Evolutionary conservation across 2,797 vertebrate genomes (phyloP).

Genomic region (Agapornis canus): DNA sequence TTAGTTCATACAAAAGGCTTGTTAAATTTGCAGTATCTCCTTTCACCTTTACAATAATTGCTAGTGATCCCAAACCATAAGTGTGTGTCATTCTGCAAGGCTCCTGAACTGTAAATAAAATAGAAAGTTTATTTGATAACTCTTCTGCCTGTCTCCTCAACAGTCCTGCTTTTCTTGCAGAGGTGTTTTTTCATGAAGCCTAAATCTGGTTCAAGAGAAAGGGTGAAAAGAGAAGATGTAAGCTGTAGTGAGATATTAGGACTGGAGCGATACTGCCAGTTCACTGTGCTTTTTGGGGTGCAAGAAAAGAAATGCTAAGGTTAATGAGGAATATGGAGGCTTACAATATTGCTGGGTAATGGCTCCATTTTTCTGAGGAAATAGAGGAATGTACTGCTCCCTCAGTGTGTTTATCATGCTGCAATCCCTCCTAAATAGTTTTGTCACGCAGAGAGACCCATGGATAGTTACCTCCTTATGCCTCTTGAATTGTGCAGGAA

Average conservation of each 20-base stretch:
- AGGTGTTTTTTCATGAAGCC: not conserved
- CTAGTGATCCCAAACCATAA: slow-evolving; percentile 67
- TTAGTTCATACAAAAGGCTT: slow-evolving; percentile 93
- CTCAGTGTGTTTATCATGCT: not conserved
- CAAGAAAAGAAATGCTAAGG: not conserved
- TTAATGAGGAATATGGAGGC: not conserved
- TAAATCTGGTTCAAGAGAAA: not conserved
- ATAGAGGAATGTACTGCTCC: not conserved
- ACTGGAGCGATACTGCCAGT: not conserved
- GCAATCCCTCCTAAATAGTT: slow-evolving; percentile 15
- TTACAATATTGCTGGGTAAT: not conserved
- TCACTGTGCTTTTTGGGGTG: not conserved
- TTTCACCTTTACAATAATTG: slow-evolving; percentile 78
- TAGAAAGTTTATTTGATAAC: slow-evolving; percentile 54
- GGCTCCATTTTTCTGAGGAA: not conserved
- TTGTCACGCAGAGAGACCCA: not conserved
- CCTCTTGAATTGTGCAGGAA: not conserved
- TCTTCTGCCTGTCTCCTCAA: not conserved
- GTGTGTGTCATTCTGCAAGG: slow-evolving; percentile 51
- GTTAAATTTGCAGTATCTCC: slow-evolving; percentile 88
- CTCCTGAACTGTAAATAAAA: slow-evolving; percentile 67
- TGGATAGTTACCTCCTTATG: slow-evolving; percentile 32
- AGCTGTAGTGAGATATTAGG: not conserved
- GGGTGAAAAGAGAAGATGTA: not conserved
- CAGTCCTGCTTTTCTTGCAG: not conserved